A percentile compares a stretch with the other conserved stretches of the same genome.
Evolutionary conservation across 2,113 vertebrate species (phyloP).

Genomic region (Hypanus sabinus): DNA sequence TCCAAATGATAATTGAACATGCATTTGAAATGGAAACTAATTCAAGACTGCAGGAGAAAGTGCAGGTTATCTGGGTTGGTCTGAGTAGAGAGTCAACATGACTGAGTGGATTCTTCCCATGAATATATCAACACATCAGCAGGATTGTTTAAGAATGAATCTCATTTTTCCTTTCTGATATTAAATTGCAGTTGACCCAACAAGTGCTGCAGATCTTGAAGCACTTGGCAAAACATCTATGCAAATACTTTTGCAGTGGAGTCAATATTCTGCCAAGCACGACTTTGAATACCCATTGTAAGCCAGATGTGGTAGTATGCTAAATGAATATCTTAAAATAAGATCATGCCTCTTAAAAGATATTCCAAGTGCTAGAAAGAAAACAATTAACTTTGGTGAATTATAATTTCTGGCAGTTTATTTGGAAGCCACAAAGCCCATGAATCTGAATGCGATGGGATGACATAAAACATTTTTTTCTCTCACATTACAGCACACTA

Average conservation of each 20-base stretch:
- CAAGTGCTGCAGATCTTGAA: background rate
- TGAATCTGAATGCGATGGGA: background rate
- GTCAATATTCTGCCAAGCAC: background rate
- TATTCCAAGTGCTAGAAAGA: background rate
- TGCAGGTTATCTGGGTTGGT: too few relatives aligned
- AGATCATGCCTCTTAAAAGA: constrained; percentile 13
- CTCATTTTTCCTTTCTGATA: background rate
- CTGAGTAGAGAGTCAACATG: too few relatives aligned
- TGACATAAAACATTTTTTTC: background rate
- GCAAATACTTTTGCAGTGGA: background rate
- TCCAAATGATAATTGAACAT: too few relatives aligned
- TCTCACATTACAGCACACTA: background rate
- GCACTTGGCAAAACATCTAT: background rate
- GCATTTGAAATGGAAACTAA: too few relatives aligned
- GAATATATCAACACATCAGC: too few relatives aligned
- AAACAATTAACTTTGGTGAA: constrained; percentile 26
- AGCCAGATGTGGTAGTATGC: background rate
- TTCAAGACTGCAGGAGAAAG: too few relatives aligned
- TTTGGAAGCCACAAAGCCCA: background rate
- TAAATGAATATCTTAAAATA: constrained; percentile 28
- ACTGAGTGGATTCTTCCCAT: background rate
- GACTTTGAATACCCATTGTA: background rate
- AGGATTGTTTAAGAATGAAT: background rate
- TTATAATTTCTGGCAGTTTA: background rate
- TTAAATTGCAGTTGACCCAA: background rate